Percentiles rank a stretch among this genome's conserved stretches.
Conservation (phyloP, 2,797 vertebrate genomes). For the Sebastes oblongus region DNA sequence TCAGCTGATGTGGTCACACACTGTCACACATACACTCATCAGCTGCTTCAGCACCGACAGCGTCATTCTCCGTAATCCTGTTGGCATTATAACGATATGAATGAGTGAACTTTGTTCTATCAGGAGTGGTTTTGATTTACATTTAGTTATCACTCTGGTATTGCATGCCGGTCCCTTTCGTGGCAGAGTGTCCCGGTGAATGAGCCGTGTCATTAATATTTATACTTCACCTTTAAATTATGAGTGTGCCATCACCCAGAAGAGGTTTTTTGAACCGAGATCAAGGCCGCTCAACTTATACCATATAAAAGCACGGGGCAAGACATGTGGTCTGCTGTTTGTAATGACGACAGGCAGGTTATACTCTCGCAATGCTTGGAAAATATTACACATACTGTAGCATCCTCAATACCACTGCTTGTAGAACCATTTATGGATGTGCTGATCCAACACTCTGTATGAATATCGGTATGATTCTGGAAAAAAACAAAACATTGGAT, state of each 20-base stretch:
- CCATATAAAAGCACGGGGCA: slow-evolving; percentile 16
- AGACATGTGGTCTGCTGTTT: slow-evolving; percentile 57
- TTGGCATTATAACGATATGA: background rate
- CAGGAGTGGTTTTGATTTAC: slow-evolving; percentile 29
- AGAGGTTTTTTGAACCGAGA: slow-evolving; percentile 54
- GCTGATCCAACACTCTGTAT: background rate
- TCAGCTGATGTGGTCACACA: slow-evolving; percentile 48
- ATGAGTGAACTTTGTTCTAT: slow-evolving; percentile 29
- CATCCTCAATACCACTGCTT: slow-evolving; percentile 24
- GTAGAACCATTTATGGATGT: slow-evolving; percentile 51
- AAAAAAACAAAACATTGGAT: background rate
- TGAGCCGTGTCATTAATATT: slow-evolving; percentile 65
- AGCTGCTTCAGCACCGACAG: slow-evolving; percentile 22
- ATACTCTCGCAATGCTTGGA: slow-evolving; percentile 29
- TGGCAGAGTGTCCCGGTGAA: slow-evolving; percentile 47
- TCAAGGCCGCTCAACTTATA: slow-evolving; percentile 38
- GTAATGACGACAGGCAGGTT: slow-evolving; percentile 51
- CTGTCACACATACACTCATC: slow-evolving; percentile 39
- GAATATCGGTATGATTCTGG: background rate
- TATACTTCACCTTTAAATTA: slow-evolving; percentile 72
- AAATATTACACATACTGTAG: slow-evolving; percentile 45
- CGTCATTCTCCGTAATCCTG: background rate
- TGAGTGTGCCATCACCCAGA: slow-evolving; percentile 54
- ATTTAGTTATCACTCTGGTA: background rate
- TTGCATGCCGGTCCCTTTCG: background rate